phyloP scores from a whole-genome alignment of 1,140 invertebrate genomes.

The Metaphire vulgaris region DNA sequence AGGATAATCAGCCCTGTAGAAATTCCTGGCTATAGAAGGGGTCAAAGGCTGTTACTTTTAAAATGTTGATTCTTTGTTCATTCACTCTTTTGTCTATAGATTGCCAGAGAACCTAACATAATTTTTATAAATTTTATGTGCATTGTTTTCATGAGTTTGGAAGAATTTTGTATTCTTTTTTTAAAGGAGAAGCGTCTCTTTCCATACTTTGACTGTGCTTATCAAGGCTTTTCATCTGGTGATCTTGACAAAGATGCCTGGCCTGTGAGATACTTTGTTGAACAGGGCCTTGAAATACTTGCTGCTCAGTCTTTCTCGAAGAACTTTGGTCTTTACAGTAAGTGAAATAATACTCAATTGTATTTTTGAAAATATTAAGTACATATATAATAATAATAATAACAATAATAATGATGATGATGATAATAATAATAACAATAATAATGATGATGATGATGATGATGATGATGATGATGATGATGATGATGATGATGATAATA shows the following conservation, averaged over 20 bases:
- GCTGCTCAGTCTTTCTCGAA: conserved; percentile 96
- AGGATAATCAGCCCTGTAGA: no score
- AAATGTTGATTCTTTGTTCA: no score
- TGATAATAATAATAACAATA: not conserved
- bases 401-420: not conserved
- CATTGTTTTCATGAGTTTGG: no score
- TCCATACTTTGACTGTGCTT: conserved; percentile 89
- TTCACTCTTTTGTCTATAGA: no score
- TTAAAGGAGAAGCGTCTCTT: conserved; percentile 69
- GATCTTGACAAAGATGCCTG: conserved; percentile 84
- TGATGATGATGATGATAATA: no score
- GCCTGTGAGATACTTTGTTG: conserved; percentile 77
- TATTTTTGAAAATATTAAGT: no score
- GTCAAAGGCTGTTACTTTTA: no score
- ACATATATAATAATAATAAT: not conserved
- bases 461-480: not conserved
- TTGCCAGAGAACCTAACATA: no score
- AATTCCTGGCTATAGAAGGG: no score
- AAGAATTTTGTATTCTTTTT: no score
- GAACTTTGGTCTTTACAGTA: conserved; percentile 95
- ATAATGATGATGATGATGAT: not conserved
- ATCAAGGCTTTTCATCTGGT: conserved; percentile 95
- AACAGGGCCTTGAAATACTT: conserved; percentile 78
- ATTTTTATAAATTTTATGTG: no score
- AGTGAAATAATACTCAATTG: no score